Evolutionary conservation across 2,888 invertebrate genomes (phyloP).

Genomic region (Drosophila differens): DNA sequence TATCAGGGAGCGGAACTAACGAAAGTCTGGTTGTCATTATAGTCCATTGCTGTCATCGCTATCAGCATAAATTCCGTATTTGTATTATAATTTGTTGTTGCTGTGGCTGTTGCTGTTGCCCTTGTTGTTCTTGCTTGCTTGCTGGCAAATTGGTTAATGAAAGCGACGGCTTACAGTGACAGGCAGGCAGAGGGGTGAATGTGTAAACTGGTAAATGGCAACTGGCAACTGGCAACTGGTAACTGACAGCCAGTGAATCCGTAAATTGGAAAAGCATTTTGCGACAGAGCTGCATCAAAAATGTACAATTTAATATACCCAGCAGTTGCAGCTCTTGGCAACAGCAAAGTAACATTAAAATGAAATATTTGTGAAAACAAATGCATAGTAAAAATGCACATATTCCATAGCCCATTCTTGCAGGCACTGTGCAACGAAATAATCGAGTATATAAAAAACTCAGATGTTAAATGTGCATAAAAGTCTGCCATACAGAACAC

Average conservation of each 20-base stretch:
- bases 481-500: constrained; percentile 5
- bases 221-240: constrained; percentile 29
- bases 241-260: constrained; percentile 35
- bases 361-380: constrained; percentile 32
- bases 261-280: constrained; percentile 64
- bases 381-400: constrained; percentile 47
- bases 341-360: constrained; percentile 11
- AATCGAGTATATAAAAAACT: constrained; percentile 51
- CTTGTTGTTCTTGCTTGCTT: constrained; percentile 11
- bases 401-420: constrained; percentile 18
- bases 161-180: constrained; percentile 44
- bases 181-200: constrained; percentile 10
- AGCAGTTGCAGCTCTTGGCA: constrained; percentile 57
- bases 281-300: constrained; percentile 49
- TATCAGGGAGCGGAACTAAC: constrained; percentile 57
- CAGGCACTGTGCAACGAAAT: constrained; percentile 44
- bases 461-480: constrained; percentile 30
- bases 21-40: constrained; percentile 57
- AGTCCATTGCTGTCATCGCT: constrained; percentile 52
- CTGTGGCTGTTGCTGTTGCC: constrained; percentile 11
- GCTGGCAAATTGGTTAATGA: constrained; percentile 74
- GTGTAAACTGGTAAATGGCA: constrained; percentile 24
- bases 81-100: constrained; percentile 75
- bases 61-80: constrained; percentile 79
- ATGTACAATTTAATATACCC: constrained; percentile 54